Evolutionary conservation across 2,888 invertebrate species (phyloP), one percentile per base, ranked within the genome.

Genomic region (Agrochola lota): DNA sequence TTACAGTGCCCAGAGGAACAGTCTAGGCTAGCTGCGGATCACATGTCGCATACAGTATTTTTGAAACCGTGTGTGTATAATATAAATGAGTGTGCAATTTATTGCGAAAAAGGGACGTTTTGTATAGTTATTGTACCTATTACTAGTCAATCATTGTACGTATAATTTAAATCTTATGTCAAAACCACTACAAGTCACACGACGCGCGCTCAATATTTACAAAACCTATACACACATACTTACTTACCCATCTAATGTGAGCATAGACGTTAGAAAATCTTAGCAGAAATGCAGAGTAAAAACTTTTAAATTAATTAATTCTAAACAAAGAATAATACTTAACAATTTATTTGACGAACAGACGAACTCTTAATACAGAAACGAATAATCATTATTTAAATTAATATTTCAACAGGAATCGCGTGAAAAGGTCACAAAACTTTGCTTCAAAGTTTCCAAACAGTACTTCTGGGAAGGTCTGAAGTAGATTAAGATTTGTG

Each of bases 341-440:
- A 81, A 68, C 49, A 68, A 85, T 40, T 81, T 85, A 81, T 69
- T 70, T 64, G 69, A 66, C 49, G 85, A 85, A 82, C 59, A 60
- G 69, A 74, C 35, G 43, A 63, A 59, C 62, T 85, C 74, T 74
- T 74, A 57, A 59, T n/a, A 67, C 49, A 71, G 68, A 52, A 74
- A 72, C 83, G 86, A 78, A 83, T 83, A 84, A 73, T 86, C 67
- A 68, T 71, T 86, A 86, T 84, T 86, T 70, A 78, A 85, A 87
- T 83, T 88, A 85, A 71, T 79, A 85, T 75, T 88, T 77, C 26
- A 75, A 67, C 74, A 80, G 76, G 74, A 81, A 71, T 86, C 68
- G 63, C 57, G 81, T 64, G 70, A 74, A 81, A 81, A 80, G 88
- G 81, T 87, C 86, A 77, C 66, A 68, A 7, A 83, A 85, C 71